Percentiles rank a stretch among this genome's conserved stretches.
phyloP scores from a whole-genome alignment of 2,888 invertebrate genomes.

The Lycia hirtaria region DNA sequence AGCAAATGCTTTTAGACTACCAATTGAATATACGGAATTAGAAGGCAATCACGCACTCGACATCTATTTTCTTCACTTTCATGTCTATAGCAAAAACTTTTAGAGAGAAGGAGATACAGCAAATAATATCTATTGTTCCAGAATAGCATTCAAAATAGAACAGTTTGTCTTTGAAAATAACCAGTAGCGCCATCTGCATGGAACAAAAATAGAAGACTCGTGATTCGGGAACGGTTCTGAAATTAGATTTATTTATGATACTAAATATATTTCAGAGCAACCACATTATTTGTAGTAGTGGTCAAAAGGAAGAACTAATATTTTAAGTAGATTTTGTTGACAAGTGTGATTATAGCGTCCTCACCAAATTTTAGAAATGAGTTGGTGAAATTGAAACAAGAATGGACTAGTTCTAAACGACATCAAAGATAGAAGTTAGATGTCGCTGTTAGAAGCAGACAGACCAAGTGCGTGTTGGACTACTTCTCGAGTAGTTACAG shows the following conservation, averaged over 20 bases:
- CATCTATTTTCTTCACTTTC: not conserved
- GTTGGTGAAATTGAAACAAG: not conserved
- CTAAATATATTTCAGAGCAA: constrained; percentile 2
- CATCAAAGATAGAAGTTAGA: constrained; percentile 12
- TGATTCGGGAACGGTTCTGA: constrained; percentile 10
- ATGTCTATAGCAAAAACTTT: too few species aligned
- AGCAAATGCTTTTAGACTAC: not conserved
- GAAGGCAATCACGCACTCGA: not conserved
- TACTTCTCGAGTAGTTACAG: too few species aligned
- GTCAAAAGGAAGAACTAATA: not conserved
- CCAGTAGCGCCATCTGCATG: constrained; percentile 18
- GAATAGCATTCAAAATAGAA: not conserved
- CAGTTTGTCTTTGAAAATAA: not conserved
- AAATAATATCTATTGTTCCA: not conserved
- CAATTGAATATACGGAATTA: too few species aligned
- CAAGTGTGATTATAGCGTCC: not conserved
- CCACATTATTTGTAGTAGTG: not conserved
- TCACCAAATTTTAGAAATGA: not conserved
- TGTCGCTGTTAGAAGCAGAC: constrained; percentile 16
- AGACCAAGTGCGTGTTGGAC: not conserved
- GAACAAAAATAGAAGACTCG: constrained; percentile 19
- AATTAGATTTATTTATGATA: constrained; percentile 9
- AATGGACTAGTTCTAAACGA: not conserved
- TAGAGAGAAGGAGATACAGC: not conserved
- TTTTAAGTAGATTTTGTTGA: not conserved